Percentiles rank a stretch among this genome's conserved stretches.
These are phyloP conservation scores for Corythucha ciliata DNA, from an alignment of 2,888 invertebrate genomes.

Conservation along the genomic window DNA sequence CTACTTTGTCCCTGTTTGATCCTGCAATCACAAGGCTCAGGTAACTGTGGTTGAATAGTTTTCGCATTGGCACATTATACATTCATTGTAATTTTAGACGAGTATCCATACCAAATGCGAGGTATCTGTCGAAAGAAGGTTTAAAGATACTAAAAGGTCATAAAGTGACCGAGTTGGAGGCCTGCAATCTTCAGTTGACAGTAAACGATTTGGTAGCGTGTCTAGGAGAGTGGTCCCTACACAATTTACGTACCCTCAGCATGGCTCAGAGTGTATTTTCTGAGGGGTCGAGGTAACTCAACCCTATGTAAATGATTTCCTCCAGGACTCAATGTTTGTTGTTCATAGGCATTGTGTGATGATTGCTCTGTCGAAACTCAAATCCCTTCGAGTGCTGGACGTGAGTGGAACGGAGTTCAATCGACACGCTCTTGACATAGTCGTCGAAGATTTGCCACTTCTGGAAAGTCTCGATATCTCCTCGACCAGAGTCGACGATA, in stretches of 20 bases:
- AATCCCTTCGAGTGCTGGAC: slow-evolving; percentile 51
- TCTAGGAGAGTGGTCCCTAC: slow-evolving; percentile 55
- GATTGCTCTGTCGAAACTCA: slow-evolving; percentile 52
- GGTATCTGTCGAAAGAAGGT: slow-evolving; percentile 50
- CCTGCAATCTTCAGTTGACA: slow-evolving; percentile 49
- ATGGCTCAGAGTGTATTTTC: slow-evolving; percentile 54
- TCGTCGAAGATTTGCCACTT: slow-evolving; percentile 54
- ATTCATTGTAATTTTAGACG: slow-evolving; percentile 40
- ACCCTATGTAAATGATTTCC: background rate
- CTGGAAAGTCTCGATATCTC: slow-evolving; percentile 58
- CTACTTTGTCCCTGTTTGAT: slow-evolving; percentile 52
- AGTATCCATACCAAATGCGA: slow-evolving; percentile 51
- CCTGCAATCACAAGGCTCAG: slow-evolving; percentile 50
- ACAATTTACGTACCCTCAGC: slow-evolving; percentile 51
- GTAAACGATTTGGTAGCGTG: slow-evolving; percentile 55
- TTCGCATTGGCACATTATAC: background rate
- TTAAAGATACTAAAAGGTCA: slow-evolving; percentile 52
- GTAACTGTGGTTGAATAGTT: slow-evolving; percentile 35
- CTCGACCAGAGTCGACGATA: slow-evolving; percentile 52
- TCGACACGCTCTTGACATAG: slow-evolving; percentile 53
- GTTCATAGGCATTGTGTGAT: slow-evolving; percentile 47
- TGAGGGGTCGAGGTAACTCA: slow-evolving; percentile 46
- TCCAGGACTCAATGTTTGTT: no score
- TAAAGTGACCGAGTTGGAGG: slow-evolving; percentile 53
- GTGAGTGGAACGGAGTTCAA: slow-evolving; percentile 61